phyloP scores from a whole-genome alignment of 2,888 invertebrate species.

The Ommatoiulus sabulosus region DNA sequence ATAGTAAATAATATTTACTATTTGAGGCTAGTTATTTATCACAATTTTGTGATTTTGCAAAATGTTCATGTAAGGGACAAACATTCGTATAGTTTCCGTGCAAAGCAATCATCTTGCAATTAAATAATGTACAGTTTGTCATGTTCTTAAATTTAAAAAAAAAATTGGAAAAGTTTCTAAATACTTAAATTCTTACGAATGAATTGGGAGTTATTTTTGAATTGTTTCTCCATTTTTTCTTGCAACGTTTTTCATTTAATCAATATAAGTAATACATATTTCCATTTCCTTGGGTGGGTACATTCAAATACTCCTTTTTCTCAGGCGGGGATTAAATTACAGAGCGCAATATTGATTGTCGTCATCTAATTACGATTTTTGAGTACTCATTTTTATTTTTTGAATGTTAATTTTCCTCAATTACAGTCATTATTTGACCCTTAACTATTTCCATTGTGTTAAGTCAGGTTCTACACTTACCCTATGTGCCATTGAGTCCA shows the following conservation, averaged over 20 bases:
- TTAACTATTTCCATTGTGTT: background rate
- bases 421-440: background rate
- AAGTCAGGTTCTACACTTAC: background rate
- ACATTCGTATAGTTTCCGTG: too few species aligned
- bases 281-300: slow-evolving; percentile 9
- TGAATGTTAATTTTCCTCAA: background rate
- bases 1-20: too few species aligned
- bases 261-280: background rate
- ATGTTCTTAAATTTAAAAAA: background rate
- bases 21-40: too few species aligned
- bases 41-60: too few species aligned
- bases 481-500: background rate
- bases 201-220: background rate
- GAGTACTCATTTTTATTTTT: background rate
- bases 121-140: too few species aligned
- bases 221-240: background rate
- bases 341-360: background rate
- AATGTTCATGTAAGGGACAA: too few species aligned
- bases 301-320: background rate
- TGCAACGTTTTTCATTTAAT: background rate
- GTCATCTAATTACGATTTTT: background rate
- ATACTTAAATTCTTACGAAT: too few species aligned
- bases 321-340: slow-evolving; percentile 3
- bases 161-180: background rate
- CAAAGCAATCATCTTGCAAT: too few species aligned